Base-by-base conservation (phyloP, 2,888 invertebrate genomes). In the Acronicta alni region DNA sequence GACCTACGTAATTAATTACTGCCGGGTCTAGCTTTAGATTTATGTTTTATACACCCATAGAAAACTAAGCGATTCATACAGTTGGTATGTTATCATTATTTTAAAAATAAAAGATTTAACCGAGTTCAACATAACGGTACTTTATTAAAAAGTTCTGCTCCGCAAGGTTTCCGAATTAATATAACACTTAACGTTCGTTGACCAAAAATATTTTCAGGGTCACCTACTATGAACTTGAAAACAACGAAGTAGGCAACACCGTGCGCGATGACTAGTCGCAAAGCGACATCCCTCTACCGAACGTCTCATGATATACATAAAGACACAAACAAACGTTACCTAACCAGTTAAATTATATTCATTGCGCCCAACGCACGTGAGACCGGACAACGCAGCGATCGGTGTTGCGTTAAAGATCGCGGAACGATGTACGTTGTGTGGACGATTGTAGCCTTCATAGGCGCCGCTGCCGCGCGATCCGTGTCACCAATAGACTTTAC, bases 261-360 rank as follows among this genome's bases (percentile, higher is more conserved):
- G 72, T 38, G 37, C 18, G 16, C 23, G 16, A 16, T 17, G 37
- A 15, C 51, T 23, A 37, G 68, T 48, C 49, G 38, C 15, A 16
- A 9, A 39, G 26, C 49, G n/a, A 20, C 45, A 68, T 68, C 68
- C 68, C 68, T 67, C 67, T 72, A 67, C 72, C 42, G n/a, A 53
- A 49, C 54, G 35, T 49, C 49, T 54, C 46, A 38, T 57, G 35
- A 46, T 57, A 73, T 69, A 69, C 69, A 57, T 69, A 69, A 69
- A 69, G 69, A 69, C 63, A 68, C 53, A 69, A 77, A 72, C 68
- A 75, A 55, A 55, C 83, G 81, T 86, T 88, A 82, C 85, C 80
- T 84, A 88, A 88, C 84, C 86, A 86, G 85, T 88, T 81, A 86
- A 86, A 85, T 82, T 76, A 80, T 82, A 83, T 76, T 82, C 88